A percentile compares a stretch with the other conserved stretches of the same genome.
phyloP scores from a whole-genome alignment of 2,888 invertebrate genomes.

The Caenorhabditis sinica region DNA sequence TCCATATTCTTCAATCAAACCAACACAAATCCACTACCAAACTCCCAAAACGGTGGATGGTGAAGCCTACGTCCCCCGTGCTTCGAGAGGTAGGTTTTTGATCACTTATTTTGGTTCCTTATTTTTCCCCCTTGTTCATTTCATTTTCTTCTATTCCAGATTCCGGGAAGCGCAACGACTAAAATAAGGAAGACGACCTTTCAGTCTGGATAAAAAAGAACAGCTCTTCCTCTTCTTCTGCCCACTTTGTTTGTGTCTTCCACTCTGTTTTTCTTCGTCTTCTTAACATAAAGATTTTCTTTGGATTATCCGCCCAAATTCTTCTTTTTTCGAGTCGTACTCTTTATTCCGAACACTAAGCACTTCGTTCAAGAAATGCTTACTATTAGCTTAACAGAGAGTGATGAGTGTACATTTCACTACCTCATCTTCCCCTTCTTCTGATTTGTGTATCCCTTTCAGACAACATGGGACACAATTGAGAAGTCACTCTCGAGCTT shows the following conservation, averaged over 20 bases:
- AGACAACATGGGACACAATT: conserved; percentile 21
- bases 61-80: conserved; percentile 21
- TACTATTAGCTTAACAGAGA: not conserved
- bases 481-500: conserved; percentile 1
- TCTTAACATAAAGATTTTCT: conserved; percentile 37
- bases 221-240: conserved; percentile 4
- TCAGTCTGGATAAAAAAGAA: conserved; percentile 26
- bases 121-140: not conserved
- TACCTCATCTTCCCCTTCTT: conserved; percentile 22
- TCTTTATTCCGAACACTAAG: conserved; percentile 23
- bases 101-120: not conserved
- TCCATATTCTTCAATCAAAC: not conserved
- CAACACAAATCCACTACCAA: conserved; percentile 12
- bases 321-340: not conserved
- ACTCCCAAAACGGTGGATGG: conserved; percentile 43
- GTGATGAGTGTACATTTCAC: conserved; percentile 8
- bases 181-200: conserved; percentile 28
- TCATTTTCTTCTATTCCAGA: conserved; percentile 15
- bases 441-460: conserved; percentile 18
- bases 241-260: conserved; percentile 27
- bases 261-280: conserved; percentile 15
- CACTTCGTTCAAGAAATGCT: not conserved
- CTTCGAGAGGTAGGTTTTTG: conserved; percentile 33
- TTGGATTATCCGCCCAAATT: conserved; percentile 31
- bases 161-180: conserved; percentile 43